Evolutionary conservation across 1,140 invertebrate species (phyloP).

Genomic region (Goniozus legneri): DNA sequence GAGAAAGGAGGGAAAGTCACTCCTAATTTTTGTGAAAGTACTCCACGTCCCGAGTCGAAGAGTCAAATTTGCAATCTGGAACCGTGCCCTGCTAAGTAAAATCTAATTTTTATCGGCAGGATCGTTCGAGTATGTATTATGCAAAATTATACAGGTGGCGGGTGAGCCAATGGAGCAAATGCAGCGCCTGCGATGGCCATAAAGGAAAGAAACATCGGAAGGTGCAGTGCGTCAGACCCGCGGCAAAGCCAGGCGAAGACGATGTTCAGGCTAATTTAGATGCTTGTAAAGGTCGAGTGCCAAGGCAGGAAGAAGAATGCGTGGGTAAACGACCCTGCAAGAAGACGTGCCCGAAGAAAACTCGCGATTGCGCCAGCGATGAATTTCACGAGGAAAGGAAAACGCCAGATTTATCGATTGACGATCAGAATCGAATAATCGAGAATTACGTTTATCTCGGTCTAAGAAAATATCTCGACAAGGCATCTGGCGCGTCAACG

Average conservation of each 20-base stretch:
- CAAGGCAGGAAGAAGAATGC: constrained; percentile 34
- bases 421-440: constrained; percentile 15
- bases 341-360: constrained; percentile 35
- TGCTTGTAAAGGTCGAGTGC: constrained; percentile 41
- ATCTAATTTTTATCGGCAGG: neutral
- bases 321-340: constrained; percentile 44
- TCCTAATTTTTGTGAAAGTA: constrained; percentile 41
- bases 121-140: neutral
- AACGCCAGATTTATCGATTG: neutral
- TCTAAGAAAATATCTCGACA: constrained; percentile 24
- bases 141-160: constrained; percentile 44
- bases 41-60: constrained; percentile 38
- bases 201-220: constrained; percentile 43
- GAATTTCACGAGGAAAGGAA: neutral
- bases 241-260: constrained; percentile 41
- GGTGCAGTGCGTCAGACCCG: constrained; percentile 52
- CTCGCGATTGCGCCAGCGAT: neutral
- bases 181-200: constrained; percentile 50
- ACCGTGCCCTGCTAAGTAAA: constrained; percentile 50
- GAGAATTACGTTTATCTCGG: constrained; percentile 24
- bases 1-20: constrained; percentile 48
- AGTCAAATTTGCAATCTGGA: constrained; percentile 48
- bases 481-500: constrained; percentile 3
- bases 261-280: constrained; percentile 47
- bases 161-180: constrained; percentile 54